phyloP scores from a whole-genome alignment of 2,888 invertebrate species.

The Meiosimyza decipiens region DNA sequence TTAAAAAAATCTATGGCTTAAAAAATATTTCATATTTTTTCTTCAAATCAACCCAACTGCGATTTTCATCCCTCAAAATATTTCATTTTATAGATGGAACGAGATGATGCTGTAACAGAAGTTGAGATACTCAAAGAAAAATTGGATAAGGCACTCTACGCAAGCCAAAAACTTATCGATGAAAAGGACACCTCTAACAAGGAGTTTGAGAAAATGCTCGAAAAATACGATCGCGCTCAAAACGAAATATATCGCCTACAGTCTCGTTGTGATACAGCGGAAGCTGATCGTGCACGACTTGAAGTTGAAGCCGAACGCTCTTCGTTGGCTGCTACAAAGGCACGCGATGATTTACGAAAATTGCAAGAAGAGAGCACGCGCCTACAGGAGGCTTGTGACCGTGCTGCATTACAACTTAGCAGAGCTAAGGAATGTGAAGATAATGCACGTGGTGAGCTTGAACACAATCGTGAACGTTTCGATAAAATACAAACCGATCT shows the following conservation, averaged over 20 bases:
- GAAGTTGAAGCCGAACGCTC: constrained; percentile 89
- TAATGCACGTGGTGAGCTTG: constrained; percentile 88
- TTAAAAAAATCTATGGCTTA: constrained; percentile 34
- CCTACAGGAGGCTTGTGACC: constrained; percentile 89
- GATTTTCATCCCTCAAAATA: not conserved
- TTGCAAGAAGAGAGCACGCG: constrained; percentile 87
- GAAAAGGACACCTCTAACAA: constrained; percentile 89
- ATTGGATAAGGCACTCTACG: constrained; percentile 85
- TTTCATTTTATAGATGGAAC: constrained; percentile 74
- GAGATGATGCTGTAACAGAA: constrained; percentile 87
- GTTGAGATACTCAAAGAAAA: constrained; percentile 89
- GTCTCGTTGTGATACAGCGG: constrained; percentile 86
- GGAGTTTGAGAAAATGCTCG: constrained; percentile 91
- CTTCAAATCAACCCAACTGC: not conserved
- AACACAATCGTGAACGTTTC: constrained; percentile 88
- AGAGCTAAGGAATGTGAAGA: constrained; percentile 92
- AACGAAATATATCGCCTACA: constrained; percentile 90
- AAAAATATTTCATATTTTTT: not conserved
- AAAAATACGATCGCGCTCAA: constrained; percentile 92
- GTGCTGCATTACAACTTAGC: constrained; percentile 84
- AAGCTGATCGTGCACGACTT: constrained; percentile 87
- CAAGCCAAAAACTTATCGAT: constrained; percentile 85
- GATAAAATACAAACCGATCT: constrained; percentile 89
- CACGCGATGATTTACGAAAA: constrained; percentile 86
- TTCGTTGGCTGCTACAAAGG: constrained; percentile 80